These are phyloP conservation scores for Ispidina lecontei DNA, from an alignment of 2,797 vertebrate genomes.

Conservation along the genomic window DNA sequence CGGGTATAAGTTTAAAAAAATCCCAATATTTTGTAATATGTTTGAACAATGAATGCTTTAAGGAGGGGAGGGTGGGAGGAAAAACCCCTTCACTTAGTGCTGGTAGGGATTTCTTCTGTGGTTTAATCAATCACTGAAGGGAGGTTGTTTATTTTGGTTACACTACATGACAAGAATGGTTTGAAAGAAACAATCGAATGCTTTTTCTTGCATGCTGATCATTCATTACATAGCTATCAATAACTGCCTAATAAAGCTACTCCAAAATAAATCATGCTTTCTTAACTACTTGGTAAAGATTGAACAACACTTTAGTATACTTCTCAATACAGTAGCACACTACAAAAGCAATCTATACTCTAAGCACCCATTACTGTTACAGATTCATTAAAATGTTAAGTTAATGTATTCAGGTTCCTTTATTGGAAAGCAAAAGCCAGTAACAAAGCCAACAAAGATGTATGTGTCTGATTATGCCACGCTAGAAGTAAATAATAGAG, in stretches of 20 bases:
- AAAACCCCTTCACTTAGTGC: background rate
- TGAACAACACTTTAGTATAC: constrained; percentile 9
- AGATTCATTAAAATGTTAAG: constrained; percentile 33
- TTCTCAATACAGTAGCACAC: constrained; percentile 24
- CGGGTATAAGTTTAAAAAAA: constrained; percentile 3
- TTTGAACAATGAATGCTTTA: constrained; percentile 9
- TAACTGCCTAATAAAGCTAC: constrained; percentile 50
- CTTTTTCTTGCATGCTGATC: constrained; percentile 26
- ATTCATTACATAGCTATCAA: constrained; percentile 45
- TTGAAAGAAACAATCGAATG: background rate
- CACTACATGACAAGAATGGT: background rate
- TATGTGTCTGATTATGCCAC: background rate
- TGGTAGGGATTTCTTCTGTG: constrained; percentile 9
- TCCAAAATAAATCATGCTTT: constrained; percentile 30
- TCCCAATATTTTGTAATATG: background rate
- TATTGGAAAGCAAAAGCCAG: constrained; percentile 17
- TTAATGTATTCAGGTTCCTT: background rate
- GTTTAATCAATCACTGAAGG: background rate
- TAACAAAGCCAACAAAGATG: background rate
- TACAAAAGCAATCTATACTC: background rate
- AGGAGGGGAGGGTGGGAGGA: background rate
- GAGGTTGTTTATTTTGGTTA: constrained; percentile 17
- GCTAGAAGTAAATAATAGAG: constrained; percentile 32
- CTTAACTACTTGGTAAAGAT: constrained; percentile 22
- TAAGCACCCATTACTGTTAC: background rate